A percentile compares a stretch with the other conserved stretches of the same genome.
These are phyloP conservation scores for Listrodromus nycthemerus DNA, from an alignment of 2,888 invertebrate species.

Conservation along the genomic window DNA sequence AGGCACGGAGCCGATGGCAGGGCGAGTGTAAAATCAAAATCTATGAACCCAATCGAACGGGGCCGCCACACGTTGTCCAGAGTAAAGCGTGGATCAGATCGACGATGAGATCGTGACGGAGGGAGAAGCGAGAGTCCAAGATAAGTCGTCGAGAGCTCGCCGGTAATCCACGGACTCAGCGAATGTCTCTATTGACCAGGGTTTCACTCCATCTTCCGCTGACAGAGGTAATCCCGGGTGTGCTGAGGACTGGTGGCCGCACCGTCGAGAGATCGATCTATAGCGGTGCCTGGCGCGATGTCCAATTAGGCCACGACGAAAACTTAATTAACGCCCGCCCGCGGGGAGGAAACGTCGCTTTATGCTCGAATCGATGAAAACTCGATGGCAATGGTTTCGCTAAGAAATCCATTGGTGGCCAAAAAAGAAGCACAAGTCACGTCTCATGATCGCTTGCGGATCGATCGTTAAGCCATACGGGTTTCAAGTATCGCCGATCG, in stretches of 20 bases:
- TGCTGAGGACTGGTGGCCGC: conserved; percentile 71
- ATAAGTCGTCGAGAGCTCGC: conserved; percentile 61
- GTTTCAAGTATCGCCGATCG: too few relatives aligned
- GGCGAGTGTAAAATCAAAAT: conserved; percentile 21
- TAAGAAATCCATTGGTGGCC: conserved; percentile 55
- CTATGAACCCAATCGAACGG: conserved; percentile 12
- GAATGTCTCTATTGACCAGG: conserved; percentile 82
- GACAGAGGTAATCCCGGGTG: conserved; percentile 83
- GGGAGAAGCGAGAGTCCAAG: conserved; percentile 37
- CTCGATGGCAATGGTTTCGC: conserved; percentile 56
- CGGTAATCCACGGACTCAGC: conserved; percentile 82
- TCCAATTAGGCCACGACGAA: conserved; percentile 80
- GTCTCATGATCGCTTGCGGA: not conserved
- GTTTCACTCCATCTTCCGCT: conserved; percentile 84
- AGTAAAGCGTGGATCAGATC: not conserved
- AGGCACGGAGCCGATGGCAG: not conserved
- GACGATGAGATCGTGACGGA: conserved; percentile 16
- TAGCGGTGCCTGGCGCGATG: conserved; percentile 65
- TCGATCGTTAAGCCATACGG: not conserved
- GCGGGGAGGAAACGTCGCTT: conserved; percentile 29
- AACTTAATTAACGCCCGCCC: conserved; percentile 79
- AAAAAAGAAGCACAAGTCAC: conserved; percentile 30
- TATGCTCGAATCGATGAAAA: conserved; percentile 74
- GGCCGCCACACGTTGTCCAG: not conserved
- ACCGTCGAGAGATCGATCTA: conserved; percentile 70